phyloP scores from a whole-genome alignment of 2,797 vertebrate species.

The Harpagifer antarcticus region DNA sequence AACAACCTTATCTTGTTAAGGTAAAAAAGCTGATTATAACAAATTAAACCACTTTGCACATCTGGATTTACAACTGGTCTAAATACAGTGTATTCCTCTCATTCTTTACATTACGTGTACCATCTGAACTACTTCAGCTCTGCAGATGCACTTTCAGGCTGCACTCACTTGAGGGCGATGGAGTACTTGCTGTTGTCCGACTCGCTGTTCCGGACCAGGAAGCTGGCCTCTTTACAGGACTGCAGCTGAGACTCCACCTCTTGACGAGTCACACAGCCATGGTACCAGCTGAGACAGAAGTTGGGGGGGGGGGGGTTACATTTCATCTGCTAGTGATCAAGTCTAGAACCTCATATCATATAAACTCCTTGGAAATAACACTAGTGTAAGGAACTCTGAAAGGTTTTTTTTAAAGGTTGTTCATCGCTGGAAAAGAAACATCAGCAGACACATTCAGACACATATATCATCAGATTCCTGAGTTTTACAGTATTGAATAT shows the following conservation, averaged over 20 bases:
- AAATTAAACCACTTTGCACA: not conserved
- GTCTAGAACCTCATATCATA: conserved; percentile 15
- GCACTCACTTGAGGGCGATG: conserved; percentile 97
- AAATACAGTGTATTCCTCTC: not conserved
- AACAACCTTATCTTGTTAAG: not conserved
- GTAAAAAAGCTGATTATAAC: not conserved
- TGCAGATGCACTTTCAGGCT: conserved; percentile 45
- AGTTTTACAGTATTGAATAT: conserved; percentile 4
- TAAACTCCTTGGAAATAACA: conserved; percentile 17
- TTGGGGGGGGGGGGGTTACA: not conserved
- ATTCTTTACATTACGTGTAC: not conserved
- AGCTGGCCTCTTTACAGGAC: conserved; percentile 92
- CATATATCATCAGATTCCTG: not conserved
- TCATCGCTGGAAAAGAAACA: conserved; percentile 17
- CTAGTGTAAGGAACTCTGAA: conserved; percentile 23
- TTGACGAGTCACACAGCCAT: conserved; percentile 90
- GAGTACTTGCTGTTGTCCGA: conserved; percentile 94
- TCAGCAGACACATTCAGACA: not conserved
- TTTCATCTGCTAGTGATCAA: conserved; percentile 47
- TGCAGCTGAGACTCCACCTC: conserved; percentile 94
- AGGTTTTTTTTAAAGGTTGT: not conserved
- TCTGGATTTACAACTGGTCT: not conserved
- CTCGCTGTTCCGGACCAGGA: conserved; percentile 95
- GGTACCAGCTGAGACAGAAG: conserved; percentile 83
- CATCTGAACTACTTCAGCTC: not conserved